Evolutionary conservation across 2,113 vertebrate genomes (phyloP), one percentile per base, ranked within the genome.

Genomic region (Sinosuthora webbiana): DNA sequence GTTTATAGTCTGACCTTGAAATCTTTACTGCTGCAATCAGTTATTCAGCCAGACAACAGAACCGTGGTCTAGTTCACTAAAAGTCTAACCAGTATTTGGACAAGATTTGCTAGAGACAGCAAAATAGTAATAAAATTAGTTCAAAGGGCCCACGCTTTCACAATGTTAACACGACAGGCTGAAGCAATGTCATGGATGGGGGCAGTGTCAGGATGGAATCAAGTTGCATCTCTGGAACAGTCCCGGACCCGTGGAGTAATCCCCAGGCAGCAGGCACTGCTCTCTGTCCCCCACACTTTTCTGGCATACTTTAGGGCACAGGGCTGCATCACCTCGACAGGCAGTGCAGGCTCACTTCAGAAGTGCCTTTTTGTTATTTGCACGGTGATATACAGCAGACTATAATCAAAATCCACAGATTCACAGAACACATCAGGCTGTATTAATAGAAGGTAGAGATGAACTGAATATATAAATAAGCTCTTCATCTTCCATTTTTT

Each of bases 101-200:
- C 18, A 91, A 82, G 42, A 92, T 86, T 92, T 91, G 84, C 57
- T 69, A 69, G 5, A 83, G 44, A 79, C 45, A 70, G 62, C 15
- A 80, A 60, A 73, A 90, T 7, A n/a, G 18, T 41, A 47, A 59
- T 30, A 53, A 69, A 74, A 59, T 41, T 75, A 70, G 84, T 88
- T 55, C 93, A 94, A 93, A 96, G 89, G 76, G 47, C 42, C 20
- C 20, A 7, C 2, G 10, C 23, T 95, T 95, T 90, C 87, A 80
- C 84, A 95, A 45, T 15, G 10, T 35, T 30, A 86, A 39, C 42
- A 90, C 56, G 59, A 55, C 52, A 90, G 33, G 49, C 63, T 88
- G 63, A 49, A 79, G 30, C 55, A 77, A 90, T 59, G 94, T 85
- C 86, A 89, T 0, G 0, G 30, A 65, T 42, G 12, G 63, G 23